These are phyloP conservation scores for Momotus momota DNA, from an alignment of 2,797 vertebrate genomes.

Conservation along the genomic window DNA sequence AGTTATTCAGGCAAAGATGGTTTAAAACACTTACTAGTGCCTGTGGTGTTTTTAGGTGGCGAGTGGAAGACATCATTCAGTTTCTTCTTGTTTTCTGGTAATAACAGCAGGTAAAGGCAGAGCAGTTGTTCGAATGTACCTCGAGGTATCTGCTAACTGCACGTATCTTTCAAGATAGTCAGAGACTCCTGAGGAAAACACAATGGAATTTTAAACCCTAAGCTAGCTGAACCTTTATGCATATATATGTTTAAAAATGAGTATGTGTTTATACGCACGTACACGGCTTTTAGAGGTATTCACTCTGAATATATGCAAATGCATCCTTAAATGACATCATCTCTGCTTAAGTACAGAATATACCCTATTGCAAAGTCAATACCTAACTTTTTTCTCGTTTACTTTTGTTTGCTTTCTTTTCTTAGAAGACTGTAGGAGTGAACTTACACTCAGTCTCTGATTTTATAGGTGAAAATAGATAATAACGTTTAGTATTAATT, in stretches of 20 bases:
- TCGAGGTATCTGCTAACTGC: slow-evolving; percentile 37
- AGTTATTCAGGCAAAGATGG: slow-evolving; percentile 11
- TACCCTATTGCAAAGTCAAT: not conserved
- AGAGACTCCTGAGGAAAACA: slow-evolving; percentile 25
- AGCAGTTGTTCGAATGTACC: slow-evolving; percentile 6
- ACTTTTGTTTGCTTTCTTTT: not conserved
- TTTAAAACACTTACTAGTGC: slow-evolving; percentile 31
- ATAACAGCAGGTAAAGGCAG: slow-evolving; percentile 19
- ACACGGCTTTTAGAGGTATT: not conserved
- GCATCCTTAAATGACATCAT: not conserved
- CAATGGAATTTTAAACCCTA: not conserved
- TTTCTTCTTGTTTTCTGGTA: not conserved
- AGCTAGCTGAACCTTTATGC: not conserved
- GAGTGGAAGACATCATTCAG: slow-evolving; percentile 3
- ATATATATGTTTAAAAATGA: slow-evolving; percentile 4
- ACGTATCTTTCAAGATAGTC: not conserved
- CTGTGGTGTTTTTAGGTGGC: slow-evolving; percentile 26
- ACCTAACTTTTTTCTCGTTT: not conserved
- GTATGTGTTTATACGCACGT: not conserved
- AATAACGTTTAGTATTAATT: slow-evolving; percentile 23
- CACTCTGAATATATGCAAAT: slow-evolving; percentile 23
- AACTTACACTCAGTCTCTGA: not conserved
- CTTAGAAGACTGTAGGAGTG: not conserved
- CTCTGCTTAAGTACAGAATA: not conserved
- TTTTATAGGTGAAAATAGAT: slow-evolving; percentile 12